Base-by-base conservation (phyloP, 2,888 invertebrate genomes). In the Calephelis perditalis region DNA sequence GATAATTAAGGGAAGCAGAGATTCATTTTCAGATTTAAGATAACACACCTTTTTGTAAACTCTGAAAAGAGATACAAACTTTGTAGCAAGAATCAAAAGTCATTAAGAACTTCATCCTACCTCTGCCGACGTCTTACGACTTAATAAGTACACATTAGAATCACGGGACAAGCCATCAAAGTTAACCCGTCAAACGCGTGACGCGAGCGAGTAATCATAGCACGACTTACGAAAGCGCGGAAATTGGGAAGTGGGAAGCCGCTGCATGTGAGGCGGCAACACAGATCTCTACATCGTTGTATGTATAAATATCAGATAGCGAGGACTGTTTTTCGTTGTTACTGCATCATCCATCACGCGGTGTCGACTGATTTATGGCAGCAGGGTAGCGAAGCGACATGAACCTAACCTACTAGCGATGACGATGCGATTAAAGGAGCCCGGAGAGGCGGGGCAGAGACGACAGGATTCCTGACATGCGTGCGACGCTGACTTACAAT, bases 301-400 rank as follows among this genome's bases (percentile, higher is more conserved):
- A 58, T 49, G 56, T 59, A 59, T 63, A 47, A 58, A 61, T 64
- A 43, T 63, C 56, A 60, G 60, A 60, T 60, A 60, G 56, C 61
- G 43, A 57, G 56, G 63, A 64, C 63, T 64, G 62, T 82, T 85
- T 84, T 84, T 79, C 73, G 72, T 70, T 68, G 73, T 69, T 71
- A 74, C 76, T 76, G 74, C 73, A 77, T 81, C 83, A 85, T 86
- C 80, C 74, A 86, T 86, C 86, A 85, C 78, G 75, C 72, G 72
- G 75, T 73, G 80, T 75, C 81, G 82, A 81, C 86, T 87, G 87
- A 89, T 89, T 87, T 86, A 88, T 86, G 84, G 82, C 77, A 76
- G 76, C 68, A 76, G 76, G 76, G 79, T 75, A 77, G 75, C 76
- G 79, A 73, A 75, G 79, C 78, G 84, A 84, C 82, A 77, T 75